phyloP scores from a whole-genome alignment of 2,888 invertebrate genomes.

The Drosophila sordidula region DNA sequence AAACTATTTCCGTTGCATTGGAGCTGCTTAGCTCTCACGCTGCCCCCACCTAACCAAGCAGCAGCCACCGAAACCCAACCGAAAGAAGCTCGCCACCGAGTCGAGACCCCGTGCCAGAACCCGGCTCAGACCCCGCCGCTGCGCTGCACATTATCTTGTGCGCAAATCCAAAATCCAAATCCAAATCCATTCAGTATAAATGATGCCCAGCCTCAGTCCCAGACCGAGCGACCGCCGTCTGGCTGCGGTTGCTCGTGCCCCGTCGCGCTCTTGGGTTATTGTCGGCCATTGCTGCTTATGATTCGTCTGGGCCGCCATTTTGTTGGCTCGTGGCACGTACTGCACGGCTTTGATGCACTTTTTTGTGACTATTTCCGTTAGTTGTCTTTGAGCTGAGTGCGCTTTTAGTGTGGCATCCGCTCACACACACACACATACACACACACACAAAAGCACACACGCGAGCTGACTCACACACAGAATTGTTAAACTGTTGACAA shows the following conservation, averaged over 20 bases:
- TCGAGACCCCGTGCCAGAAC: slow-evolving; percentile 4
- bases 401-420: slow-evolving; percentile 82
- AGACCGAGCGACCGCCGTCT: slow-evolving; percentile 43
- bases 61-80: background rate
- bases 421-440: slow-evolving; percentile 35
- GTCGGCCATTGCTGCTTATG: slow-evolving; percentile 69
- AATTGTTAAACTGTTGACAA: slow-evolving; percentile 46
- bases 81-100: background rate
- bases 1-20: slow-evolving; percentile 85
- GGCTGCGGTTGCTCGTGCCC: slow-evolving; percentile 64
- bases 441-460: slow-evolving; percentile 13
- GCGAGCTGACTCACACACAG: background rate
- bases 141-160: slow-evolving; percentile 73
- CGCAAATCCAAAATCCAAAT: slow-evolving; percentile 76
- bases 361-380: slow-evolving; percentile 71
- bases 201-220: slow-evolving; percentile 48
- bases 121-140: slow-evolving; percentile 8
- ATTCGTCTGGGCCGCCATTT: slow-evolving; percentile 74
- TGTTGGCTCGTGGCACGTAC: slow-evolving; percentile 73
- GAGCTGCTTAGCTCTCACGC: slow-evolving; percentile 68
- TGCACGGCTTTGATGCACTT: slow-evolving; percentile 54
- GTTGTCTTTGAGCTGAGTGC: slow-evolving; percentile 81
- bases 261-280: slow-evolving; percentile 63
- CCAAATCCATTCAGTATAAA: slow-evolving; percentile 80
- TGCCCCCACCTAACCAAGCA: slow-evolving; percentile 31